These are phyloP conservation scores for Uloborus plumipes DNA, from an alignment of 2,888 invertebrate species.

Conservation along the genomic window DNA sequence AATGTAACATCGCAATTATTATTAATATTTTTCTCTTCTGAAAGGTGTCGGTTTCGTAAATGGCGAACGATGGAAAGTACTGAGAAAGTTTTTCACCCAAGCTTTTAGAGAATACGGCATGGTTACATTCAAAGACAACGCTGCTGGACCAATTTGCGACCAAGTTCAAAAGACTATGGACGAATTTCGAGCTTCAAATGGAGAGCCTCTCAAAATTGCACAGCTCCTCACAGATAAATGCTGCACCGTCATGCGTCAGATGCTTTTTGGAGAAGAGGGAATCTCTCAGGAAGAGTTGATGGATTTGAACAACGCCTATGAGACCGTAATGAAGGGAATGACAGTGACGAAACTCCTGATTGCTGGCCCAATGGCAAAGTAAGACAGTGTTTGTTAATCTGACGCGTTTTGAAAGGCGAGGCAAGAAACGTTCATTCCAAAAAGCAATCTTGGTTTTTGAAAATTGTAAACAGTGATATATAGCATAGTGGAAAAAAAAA, in stretches of 20 bases:
- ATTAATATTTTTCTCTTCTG: too few relatives aligned
- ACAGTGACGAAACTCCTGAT: constrained; percentile 7
- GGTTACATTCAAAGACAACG: constrained; percentile 1
- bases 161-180: constrained; percentile 5
- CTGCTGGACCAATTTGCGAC: constrained; percentile 11
- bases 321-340: not conserved
- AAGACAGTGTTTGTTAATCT: not conserved
- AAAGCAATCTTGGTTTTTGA: too few relatives aligned
- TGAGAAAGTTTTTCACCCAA: constrained; percentile 17
- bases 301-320: constrained; percentile 3
- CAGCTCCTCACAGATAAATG: constrained; percentile 12
- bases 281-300: constrained; percentile 4
- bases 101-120: constrained; percentile 22
- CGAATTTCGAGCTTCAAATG: not conserved
- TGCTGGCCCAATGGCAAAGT: constrained; percentile 18
- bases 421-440: too few relatives aligned
- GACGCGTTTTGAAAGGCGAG: too few relatives aligned
- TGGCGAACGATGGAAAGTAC: constrained; percentile 27
- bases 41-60: constrained; percentile 22
- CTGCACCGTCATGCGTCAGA: not conserved
- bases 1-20: too few relatives aligned
- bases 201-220: constrained; percentile 2
- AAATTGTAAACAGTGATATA: too few relatives aligned
- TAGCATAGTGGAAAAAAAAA: too few relatives aligned
- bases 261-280: constrained; percentile 5